A percentile compares a stretch with the other conserved stretches of the same genome.
Conservation (phyloP, 1,140 invertebrate genomes). For the Gryon sp. region DNA sequence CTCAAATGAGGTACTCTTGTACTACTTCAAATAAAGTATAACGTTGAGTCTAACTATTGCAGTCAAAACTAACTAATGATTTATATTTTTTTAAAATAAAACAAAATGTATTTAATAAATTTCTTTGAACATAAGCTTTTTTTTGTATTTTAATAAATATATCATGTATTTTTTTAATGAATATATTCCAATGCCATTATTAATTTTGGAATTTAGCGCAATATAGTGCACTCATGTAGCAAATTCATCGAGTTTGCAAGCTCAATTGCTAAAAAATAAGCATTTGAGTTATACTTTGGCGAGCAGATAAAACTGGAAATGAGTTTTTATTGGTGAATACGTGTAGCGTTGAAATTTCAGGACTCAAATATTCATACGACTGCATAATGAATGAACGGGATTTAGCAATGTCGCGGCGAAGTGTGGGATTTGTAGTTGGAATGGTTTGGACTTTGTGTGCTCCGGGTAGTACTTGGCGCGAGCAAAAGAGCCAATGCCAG, state of each 20-base stretch:
- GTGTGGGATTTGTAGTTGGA: constrained; percentile 61
- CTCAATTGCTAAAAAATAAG: constrained; percentile 41
- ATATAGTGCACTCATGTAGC: too few relatives aligned
- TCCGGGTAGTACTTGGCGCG: constrained; percentile 24
- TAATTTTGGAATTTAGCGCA: constrained; percentile 12
- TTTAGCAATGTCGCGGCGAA: constrained; percentile 49
- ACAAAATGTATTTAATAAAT: too few relatives aligned
- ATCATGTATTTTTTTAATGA: too few relatives aligned
- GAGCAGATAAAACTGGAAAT: constrained; percentile 36
- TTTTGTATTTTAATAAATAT: too few relatives aligned
- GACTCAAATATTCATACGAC: constrained; percentile 70
- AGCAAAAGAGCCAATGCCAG: constrained; percentile 30
- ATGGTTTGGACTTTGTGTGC: constrained; percentile 38
- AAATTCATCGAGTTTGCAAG: constrained; percentile 6
- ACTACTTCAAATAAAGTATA: too few relatives aligned
- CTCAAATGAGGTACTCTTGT: too few relatives aligned
- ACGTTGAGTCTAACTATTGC: too few relatives aligned
- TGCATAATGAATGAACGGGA: constrained; percentile 70
- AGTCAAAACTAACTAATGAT: too few relatives aligned
- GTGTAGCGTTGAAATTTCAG: constrained; percentile 54
- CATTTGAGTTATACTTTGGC: constrained; percentile 26
- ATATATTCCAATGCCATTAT: too few relatives aligned
- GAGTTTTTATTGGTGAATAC: constrained; percentile 56
- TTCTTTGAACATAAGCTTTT: too few relatives aligned
- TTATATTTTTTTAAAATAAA: too few relatives aligned